These are phyloP conservation scores for Pseudoatta argentina DNA, from an alignment of 1,140 invertebrate species.

Conservation along the genomic window DNA sequence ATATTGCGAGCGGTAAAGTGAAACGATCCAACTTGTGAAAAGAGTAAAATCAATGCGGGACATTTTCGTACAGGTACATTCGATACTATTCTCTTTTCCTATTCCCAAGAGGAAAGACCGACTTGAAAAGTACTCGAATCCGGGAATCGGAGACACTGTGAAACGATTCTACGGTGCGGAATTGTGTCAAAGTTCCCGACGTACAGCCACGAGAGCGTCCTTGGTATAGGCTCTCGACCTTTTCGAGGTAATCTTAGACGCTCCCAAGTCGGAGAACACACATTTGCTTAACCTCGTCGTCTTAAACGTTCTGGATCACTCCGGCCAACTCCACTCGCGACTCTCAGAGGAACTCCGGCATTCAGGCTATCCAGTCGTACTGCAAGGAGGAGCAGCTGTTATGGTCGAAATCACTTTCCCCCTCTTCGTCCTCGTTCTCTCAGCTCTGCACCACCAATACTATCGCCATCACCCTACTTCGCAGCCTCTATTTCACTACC, in stretches of 20 bases:
- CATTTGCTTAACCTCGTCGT: conserved; percentile 74
- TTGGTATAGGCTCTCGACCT: conserved; percentile 67
- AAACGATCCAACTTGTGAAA: conserved; percentile 28
- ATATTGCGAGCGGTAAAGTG: conserved; percentile 23
- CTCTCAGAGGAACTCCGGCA: conserved; percentile 68
- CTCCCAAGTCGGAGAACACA: conserved; percentile 65
- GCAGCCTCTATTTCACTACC: conserved; percentile 71
- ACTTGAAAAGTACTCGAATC: conserved; percentile 60
- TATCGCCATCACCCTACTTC: conserved; percentile 37
- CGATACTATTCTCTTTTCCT: conserved; percentile 42
- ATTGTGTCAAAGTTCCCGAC: conserved; percentile 66
- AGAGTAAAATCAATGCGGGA: conserved; percentile 47
- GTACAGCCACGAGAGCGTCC: conserved; percentile 19
- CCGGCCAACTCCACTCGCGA: conserved; percentile 64
- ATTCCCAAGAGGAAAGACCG: conserved; percentile 10
- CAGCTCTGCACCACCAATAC: neutral
- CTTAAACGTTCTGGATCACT: conserved; percentile 70
- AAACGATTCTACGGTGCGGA: conserved; percentile 42
- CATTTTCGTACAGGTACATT: conserved; percentile 30
- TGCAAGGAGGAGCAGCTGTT: conserved; percentile 72
- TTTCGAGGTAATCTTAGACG: conserved; percentile 74
- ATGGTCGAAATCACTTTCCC: conserved; percentile 76
- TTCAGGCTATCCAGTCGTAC: conserved; percentile 67
- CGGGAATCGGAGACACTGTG: conserved; percentile 38
- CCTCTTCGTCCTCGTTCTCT: conserved; percentile 17